Base-by-base conservation (phyloP, 1,140 invertebrate genomes). In the Lethrus apterus region DNA sequence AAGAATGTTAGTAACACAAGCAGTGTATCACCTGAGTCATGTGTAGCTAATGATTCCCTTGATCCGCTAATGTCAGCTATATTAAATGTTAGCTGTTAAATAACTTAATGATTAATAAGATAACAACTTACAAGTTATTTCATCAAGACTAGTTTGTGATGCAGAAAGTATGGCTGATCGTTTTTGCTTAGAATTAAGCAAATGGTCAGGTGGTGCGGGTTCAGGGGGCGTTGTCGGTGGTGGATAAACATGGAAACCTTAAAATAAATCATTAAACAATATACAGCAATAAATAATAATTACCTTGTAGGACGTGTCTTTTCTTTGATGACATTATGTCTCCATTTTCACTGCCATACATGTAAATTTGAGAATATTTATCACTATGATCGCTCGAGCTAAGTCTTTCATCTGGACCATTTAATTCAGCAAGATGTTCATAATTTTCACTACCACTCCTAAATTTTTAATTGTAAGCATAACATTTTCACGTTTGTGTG, bases 371-470 rank as follows among this genome's bases (percentile, higher is more conserved):
- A 9, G 64, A 66, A 54, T 81, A 85, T 51, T 82, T 76, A 60
- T 84, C 81, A 55, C 79, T 81, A 57, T 81, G 81, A 62, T 83
- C 80, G 62, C 78, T 81, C 3, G 75, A 75, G 58, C 69, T 71
- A 23, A 70, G 58, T 36, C 66, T 56, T 54, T 72, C 64, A 59
- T 65, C 64, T 10, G 64, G 63, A 51, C 72, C 72, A 61, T 72
- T 73, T 53, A 74, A 59, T 44, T 69, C 69, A 48, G 80, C 81
- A 50, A 84, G 72, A 57, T 84, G 79, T 67, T 90, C 86, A 62
- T 89, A 91, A 50, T 88, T 88, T 63, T 92, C 88, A 44, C 82
- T 87, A 58, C 84, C 84, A 51, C 77, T 83, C 50, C 76, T 76
- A 51, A 68, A 74, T 41, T 41, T 41, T 17, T 13, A 41, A 5